Evolutionary conservation across 1,140 invertebrate genomes (phyloP), one percentile per base, ranked within the genome.

Genomic region (Epicauta chinensis): DNA sequence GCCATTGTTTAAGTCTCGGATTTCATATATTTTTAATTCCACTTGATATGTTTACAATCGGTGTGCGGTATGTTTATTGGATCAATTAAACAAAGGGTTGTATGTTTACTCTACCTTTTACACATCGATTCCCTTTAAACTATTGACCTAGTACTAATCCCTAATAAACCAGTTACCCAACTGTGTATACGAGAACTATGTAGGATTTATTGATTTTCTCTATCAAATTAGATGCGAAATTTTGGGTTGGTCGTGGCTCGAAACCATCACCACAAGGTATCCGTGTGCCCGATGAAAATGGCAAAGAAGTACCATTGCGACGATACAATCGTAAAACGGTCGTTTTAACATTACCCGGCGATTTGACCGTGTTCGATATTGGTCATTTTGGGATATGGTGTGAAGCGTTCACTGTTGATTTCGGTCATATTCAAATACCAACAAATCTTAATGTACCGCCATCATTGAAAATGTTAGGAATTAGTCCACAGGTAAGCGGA

Each of bases 381-480:
- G 91, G 82, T 36, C 90, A 82, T 75, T 91, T 86, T 75, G 89
- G 87, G 54, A 83, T 90, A 55, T 95, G 86, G 87, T 91, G 88
- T 63, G 83, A 87, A 69, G 87, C 89, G 9, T 93, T 92, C 72
- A 84, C 86, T 16, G 89, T 92, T 1, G 88, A 94, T 73, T 95
- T 95, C 66, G 92, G 90, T 1, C 88, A 93, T 70, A 79, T 94
- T 7, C 66, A 79, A 49, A 80, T 95, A 48, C 87, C 90, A 0
- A 70, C 75, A 32, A 68, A 68, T 40, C 73, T 81, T 23, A 91
- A 91, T 69, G 86, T 95, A 1, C 92, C 92, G 40, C 92, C 92
- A 15, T 93, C 89, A 3, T 79, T 93, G 14, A 89, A 87, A 73
- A 94, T 94, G 90, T 81, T 96, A 5, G 91, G 91, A 38, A 84